Percentiles rank a stretch among this genome's conserved stretches.
Evolutionary conservation across 2,113 vertebrate species (phyloP).

Genomic region (Tachysurus fulvidraco): DNA sequence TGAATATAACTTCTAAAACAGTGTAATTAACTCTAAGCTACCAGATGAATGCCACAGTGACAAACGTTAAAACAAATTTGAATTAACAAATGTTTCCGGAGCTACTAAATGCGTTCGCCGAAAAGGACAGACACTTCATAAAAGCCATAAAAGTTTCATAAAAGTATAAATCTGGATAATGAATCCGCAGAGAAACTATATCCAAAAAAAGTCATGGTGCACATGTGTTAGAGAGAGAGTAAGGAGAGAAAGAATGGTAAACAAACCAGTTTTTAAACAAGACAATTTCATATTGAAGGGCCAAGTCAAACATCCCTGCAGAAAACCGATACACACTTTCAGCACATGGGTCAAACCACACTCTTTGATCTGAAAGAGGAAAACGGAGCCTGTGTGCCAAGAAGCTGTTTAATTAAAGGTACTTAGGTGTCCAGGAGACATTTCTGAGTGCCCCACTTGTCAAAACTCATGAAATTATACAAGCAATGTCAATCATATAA

Average conservation of each 20-base stretch:
- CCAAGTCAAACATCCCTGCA: conserved; percentile 76
- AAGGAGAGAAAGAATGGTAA: conserved; percentile 69
- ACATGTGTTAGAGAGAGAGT: conserved; percentile 32
- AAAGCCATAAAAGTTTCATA: conserved; percentile 6
- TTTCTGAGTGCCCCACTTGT: conserved; percentile 63
- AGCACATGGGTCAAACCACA: conserved; percentile 75
- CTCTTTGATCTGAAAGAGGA: conserved; percentile 70
- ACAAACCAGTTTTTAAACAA: conserved; percentile 79
- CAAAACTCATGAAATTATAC: conserved; percentile 68
- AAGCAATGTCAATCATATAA: conserved; percentile 69
- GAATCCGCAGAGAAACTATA: conserved; percentile 44
- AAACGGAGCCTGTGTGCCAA: conserved; percentile 57
- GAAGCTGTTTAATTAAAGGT: conserved; percentile 77
- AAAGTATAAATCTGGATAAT: conserved; percentile 12
- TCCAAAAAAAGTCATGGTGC: conserved; percentile 42
- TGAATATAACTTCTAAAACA: not conserved
- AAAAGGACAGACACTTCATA: not conserved
- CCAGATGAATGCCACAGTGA: not conserved
- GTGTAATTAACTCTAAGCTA: not conserved
- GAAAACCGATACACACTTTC: conserved; percentile 78
- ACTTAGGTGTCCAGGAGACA: conserved; percentile 68
- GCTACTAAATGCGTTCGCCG: not conserved
- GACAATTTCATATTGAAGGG: conserved; percentile 72
- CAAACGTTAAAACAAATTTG: not conserved
- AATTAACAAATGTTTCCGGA: not conserved